Evolutionary conservation across 2,888 invertebrate genomes (phyloP), one percentile per base, ranked within the genome.

Genomic region (Pyrgus malvae): DNA sequence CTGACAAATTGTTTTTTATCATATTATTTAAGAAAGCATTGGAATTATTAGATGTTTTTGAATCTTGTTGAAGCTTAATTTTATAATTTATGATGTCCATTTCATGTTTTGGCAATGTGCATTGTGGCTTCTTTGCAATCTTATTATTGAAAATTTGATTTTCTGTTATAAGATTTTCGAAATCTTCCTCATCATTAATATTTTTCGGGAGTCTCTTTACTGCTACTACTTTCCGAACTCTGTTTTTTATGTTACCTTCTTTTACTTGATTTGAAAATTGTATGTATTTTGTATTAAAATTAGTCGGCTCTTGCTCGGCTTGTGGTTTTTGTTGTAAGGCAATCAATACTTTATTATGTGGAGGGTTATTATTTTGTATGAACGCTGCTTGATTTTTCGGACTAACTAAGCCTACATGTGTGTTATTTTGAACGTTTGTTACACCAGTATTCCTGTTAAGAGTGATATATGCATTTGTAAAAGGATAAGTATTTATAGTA

Each of bases 91-190:
- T 83, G 37, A 71, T 74, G 60, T 81, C 83, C 37, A 83, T 65
- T 53, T 87, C 83, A 68, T 85, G 83, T 58, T 89, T 86, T 66
- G 88, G 87, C 50, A 70, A 72, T 8, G 77, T 83, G 21, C 81
- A 80, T 66, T 91, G 91, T 82, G 91, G 90, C 83, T 91, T 91
- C 77, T 91, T 89, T 77, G 91, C 90, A 78, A 91, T 91, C 76
- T 91, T 91, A 63, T 91, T 90, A 62, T 90, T 90, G 67, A 90
- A 91, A 58, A 91, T 91, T 77, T 91, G 90, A 74, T 91, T 91
- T 70, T 91, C 90, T 19, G 91, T 90, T 38, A 91, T 91, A 63
- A 91, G 77, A 72, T 91, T 91, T 66, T 91, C 91, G 67, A 91
- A 91, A 69, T 91, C 91, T 56, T 90, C 88, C 68, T 90, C 90